phyloP scores from a whole-genome alignment of 2,888 invertebrate species.

The Drosophila ezoana region DNA sequence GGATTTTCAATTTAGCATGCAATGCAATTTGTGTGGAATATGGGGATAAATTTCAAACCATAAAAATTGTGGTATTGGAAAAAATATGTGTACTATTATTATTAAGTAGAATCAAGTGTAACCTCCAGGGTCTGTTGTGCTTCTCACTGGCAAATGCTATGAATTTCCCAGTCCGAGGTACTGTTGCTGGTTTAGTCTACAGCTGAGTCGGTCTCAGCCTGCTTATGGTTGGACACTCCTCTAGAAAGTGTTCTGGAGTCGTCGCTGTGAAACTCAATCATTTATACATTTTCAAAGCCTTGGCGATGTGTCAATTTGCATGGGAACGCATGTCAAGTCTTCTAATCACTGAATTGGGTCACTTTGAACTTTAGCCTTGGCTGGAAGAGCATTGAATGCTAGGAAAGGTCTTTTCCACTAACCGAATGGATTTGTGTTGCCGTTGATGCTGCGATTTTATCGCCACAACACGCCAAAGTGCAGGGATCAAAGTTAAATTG shows the following conservation, averaged over 20 bases:
- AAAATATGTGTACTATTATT: neutral
- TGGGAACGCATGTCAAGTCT: conserved; percentile 62
- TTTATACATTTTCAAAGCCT: neutral
- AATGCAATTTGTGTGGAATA: neutral
- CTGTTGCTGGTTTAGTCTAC: too few relatives aligned
- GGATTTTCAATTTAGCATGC: neutral
- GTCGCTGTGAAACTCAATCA: too few relatives aligned
- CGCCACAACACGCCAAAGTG: conserved; percentile 77
- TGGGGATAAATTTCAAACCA: neutral
- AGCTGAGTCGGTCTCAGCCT: too few relatives aligned
- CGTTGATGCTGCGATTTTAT: conserved; percentile 65
- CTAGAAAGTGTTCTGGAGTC: too few relatives aligned
- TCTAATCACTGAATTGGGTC: conserved; percentile 76
- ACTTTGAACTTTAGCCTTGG: conserved; percentile 79
- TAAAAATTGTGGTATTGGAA: neutral
- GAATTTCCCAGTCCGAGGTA: too few relatives aligned
- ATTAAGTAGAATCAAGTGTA: too few relatives aligned
- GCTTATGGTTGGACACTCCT: too few relatives aligned
- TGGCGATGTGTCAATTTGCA: conserved; percentile 66
- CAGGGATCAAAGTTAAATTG: conserved; percentile 78
- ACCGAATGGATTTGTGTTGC: conserved; percentile 24
- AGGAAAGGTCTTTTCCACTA: conserved; percentile 23
- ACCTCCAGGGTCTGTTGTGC: too few relatives aligned
- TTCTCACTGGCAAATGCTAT: too few relatives aligned
- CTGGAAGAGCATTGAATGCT: conserved; percentile 37